These are phyloP conservation scores for Numida meleagris DNA, from an alignment of 2,113 vertebrate species.

Conservation along the genomic window DNA sequence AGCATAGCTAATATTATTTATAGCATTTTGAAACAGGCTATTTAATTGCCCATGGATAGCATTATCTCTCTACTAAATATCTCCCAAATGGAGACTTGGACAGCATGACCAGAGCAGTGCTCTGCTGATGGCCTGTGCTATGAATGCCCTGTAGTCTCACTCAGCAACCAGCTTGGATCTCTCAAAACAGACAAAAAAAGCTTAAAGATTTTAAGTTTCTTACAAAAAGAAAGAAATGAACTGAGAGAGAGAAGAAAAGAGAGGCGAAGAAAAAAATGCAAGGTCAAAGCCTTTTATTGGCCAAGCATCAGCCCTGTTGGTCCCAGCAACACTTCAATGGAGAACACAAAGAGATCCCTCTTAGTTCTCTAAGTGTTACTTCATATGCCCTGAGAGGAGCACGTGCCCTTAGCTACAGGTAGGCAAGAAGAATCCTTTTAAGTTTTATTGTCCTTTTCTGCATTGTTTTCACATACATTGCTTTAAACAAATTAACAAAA, in stretches of 20 bases:
- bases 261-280: background rate
- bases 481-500: background rate
- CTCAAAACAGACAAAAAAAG: background rate
- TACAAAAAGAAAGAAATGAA: background rate
- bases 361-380: fast-evolving
- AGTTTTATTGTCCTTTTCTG: background rate
- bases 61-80: background rate
- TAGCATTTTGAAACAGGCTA: background rate
- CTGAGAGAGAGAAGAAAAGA: background rate
- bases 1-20: background rate
- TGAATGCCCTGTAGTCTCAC: background rate
- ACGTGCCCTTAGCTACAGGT: fast-evolving
- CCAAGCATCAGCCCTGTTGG: background rate
- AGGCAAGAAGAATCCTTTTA: background rate
- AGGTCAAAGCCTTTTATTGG: background rate
- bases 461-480: background rate
- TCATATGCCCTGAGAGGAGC: background rate
- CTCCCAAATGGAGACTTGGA: background rate
- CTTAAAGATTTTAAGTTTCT: background rate
- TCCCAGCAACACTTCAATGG: background rate
- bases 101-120: background rate
- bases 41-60: background rate
- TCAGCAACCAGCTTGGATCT: background rate
- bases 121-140: background rate
- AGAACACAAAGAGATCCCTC: fast-evolving